A percentile compares a stretch with the other conserved stretches of the same genome.
phyloP scores from a whole-genome alignment of 2,797 vertebrate species.

The Danio kyathit region DNA sequence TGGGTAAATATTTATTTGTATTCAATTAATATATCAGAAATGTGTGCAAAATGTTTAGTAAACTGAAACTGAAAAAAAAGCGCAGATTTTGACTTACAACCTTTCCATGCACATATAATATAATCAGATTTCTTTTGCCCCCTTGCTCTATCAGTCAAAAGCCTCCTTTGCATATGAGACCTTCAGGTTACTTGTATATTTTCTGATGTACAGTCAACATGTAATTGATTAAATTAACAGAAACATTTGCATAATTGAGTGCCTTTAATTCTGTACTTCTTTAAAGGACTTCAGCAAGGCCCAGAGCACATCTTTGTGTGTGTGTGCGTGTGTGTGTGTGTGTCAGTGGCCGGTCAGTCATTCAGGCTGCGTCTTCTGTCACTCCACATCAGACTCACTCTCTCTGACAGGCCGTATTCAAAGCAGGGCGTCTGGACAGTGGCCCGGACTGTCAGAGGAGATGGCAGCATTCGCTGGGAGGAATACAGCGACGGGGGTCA shows the following conservation, averaged over 20 bases:
- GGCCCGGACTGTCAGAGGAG: conserved; percentile 86
- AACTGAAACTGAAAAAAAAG: too few relatives aligned
- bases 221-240: conserved; percentile 84
- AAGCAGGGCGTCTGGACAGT: conserved; percentile 82
- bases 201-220: conserved; percentile 64
- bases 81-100: conserved; percentile 3
- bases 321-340: not conserved
- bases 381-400: conserved; percentile 86
- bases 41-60: not conserved
- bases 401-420: conserved; percentile 87
- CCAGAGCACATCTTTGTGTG: conserved; percentile 81
- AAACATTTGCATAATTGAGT: conserved; percentile 87
- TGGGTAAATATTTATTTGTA: too few relatives aligned
- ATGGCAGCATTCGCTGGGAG: conserved; percentile 85
- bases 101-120: not conserved
- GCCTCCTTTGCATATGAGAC: conserved; percentile 6
- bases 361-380: conserved; percentile 85
- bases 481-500: conserved; percentile 86
- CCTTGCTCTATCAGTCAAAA: conserved; percentile 35
- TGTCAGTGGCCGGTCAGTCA: conserved; percentile 62
- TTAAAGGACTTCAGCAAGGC: conserved; percentile 76
- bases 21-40: too few relatives aligned
- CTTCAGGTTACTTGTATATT: conserved; percentile 38
- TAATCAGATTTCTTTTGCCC: not conserved
- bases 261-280: conserved; percentile 76